Base-by-base conservation (phyloP, 1,140 invertebrate genomes). In the Brachystomella parvula region DNA sequence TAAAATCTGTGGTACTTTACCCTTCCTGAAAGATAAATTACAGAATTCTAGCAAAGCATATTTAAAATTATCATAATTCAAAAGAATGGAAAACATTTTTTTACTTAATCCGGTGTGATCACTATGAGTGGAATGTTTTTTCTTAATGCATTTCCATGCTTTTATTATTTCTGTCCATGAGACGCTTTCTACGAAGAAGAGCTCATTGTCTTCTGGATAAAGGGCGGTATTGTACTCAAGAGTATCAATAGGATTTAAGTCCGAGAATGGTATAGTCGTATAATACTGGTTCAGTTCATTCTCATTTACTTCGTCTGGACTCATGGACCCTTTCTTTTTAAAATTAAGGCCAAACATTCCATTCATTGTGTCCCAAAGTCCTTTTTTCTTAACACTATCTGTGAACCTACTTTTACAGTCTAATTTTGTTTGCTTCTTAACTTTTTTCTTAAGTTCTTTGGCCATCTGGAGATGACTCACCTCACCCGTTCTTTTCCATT, bases 71-170 rank as follows among this genome's bases (percentile, higher is more conserved):
- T 6, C 6, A 59, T 9, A 59, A 6, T 59, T 59, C 15, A 31
- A 12, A 12, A 59, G 57, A 21, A 59, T 31, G 30, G 26, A 12
- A 59, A 59, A 59, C 57, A 59, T 59, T 59, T 59, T 59, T 32
- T 59, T 59, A 9, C 26, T 30, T 6, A 59, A 9, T 9, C 57
- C 57, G 9, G 24, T 12, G 9, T 30, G 2, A 6, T 59, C 57
- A 59, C 2, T 31, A 59, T n/a, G 9, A 44, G 57, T 21, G 3
- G 57, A 59, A 31, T 31, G 9, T 31, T 24, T 59, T 12, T 59
- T 59, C 30, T 59, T 59, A 9, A 59, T 59, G 9, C 29, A 3
- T 32, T 59, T 59, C 57, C 57, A 59, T 12, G 57, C 30, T 9
- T 12, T 31, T 30, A 29, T 59, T 29, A 59, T 15, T 2, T 59